Conservation (phyloP, 2,888 invertebrate genomes). For the Poecilus cupreus region DNA sequence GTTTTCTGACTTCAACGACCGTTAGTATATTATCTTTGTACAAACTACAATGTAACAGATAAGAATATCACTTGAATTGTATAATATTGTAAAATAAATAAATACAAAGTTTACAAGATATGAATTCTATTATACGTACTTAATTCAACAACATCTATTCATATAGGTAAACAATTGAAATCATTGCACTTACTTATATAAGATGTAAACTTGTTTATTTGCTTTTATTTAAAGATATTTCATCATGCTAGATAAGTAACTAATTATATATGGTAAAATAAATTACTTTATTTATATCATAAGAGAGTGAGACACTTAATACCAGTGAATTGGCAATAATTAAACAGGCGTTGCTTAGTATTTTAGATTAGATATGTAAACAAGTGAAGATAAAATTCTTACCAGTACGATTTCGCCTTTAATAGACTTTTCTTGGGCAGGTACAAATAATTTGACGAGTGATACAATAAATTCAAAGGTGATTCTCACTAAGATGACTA, state of each 20-base stretch:
- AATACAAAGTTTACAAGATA: no score
- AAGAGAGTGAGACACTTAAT: background rate
- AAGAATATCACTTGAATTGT: no score
- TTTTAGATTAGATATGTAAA: no score
- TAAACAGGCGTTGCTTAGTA: no score
- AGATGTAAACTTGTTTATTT: slow-evolving; percentile 17
- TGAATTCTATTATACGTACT: no score
- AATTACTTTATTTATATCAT: background rate
- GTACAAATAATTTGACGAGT: slow-evolving; percentile 52
- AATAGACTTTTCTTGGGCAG: slow-evolving; percentile 71
- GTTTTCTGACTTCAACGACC: no score
- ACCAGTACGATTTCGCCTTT: slow-evolving; percentile 86
- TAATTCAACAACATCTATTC: no score
- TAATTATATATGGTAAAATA: background rate
- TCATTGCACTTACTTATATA: no score
- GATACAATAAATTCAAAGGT: background rate
- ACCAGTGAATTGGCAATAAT: background rate
- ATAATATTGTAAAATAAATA: no score
- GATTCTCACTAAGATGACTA: background rate
- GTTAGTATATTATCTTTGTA: no score
- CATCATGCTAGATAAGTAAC: background rate
- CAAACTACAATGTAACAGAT: no score
- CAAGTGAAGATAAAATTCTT: slow-evolving; percentile 68
- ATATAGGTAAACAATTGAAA: no score
- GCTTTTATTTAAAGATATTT: background rate